phyloP scores from a whole-genome alignment of 1,140 invertebrate species.

The Neodiprion fabricii region DNA sequence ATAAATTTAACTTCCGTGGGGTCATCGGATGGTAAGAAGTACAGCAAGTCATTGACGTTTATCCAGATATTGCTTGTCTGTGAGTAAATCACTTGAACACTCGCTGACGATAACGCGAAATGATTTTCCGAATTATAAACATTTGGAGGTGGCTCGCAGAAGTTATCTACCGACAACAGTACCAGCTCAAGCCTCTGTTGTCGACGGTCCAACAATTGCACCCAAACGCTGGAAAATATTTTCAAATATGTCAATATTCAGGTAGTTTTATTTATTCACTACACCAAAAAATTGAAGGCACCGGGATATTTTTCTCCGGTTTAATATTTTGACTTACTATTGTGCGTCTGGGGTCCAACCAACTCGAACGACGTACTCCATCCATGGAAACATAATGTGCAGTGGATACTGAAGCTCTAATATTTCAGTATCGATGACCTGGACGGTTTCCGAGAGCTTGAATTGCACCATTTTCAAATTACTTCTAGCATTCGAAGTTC shows the following conservation, averaged over 20 bases:
- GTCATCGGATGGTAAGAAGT: conserved; percentile 77
- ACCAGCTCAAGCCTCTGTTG: conserved; percentile 84
- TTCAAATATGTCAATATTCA: conserved; percentile 22
- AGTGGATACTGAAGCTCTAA: conserved; percentile 78
- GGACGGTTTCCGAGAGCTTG: conserved; percentile 69
- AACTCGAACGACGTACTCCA: conserved; percentile 91
- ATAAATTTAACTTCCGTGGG: conserved; percentile 74
- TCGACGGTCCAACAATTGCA: conserved; percentile 83
- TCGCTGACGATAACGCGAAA: conserved; percentile 61
- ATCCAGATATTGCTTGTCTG: conserved; percentile 84
- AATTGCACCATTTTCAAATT: conserved; percentile 90
- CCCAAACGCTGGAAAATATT: conserved; percentile 79
- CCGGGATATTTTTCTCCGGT: neutral
- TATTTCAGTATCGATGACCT: conserved; percentile 71
- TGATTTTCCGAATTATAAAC: conserved; percentile 63
- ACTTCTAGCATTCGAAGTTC: conserved; percentile 88
- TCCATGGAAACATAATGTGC: conserved; percentile 83
- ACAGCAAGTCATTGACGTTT: conserved; percentile 88
- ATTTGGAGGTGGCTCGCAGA: conserved; percentile 70
- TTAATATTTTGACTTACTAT: conserved; percentile 69
- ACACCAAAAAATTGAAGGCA: conserved; percentile 16
- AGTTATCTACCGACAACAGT: conserved; percentile 76
- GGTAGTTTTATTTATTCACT: conserved; percentile 14
- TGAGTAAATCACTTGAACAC: conserved; percentile 73
- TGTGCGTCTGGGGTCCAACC: conserved; percentile 92